Base-by-base conservation (phyloP, 2,888 invertebrate species). In the Tachina lurida region DNA sequence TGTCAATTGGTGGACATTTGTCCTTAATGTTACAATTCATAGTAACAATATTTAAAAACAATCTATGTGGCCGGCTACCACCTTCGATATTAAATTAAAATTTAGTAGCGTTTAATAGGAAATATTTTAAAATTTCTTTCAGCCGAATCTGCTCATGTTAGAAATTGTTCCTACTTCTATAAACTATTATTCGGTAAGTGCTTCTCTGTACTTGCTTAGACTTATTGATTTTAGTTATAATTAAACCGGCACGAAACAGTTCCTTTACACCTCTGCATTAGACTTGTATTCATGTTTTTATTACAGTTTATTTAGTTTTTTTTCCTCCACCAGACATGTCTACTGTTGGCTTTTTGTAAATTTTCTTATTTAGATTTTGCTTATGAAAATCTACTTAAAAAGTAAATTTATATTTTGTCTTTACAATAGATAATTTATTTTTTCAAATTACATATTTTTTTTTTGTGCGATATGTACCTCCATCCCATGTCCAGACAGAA, bases 351-450 rank as follows among this genome's bases (percentile, higher is more conserved):
- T 58, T 73, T 31, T 7, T 68, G 31, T 67, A 67, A 22, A 43
- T 70, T 74, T 85, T 49, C 49, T 74, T 74, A 68, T 84, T 78
- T 31, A 62, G 39, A 68, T 77, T 81, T 80, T 68, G 68, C 52
- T 67, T 68, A 74, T 73, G 63, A 58, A 78, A 85, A 81, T 70
- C 63, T 78, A 82, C 74, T 74, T 81, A 71, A 39, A 31, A 83
- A 78, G 54, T 65, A 65, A 80, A 60, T 67, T 58, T 63, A 79
- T 67, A 54, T 65, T 73, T 68, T 85, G 67, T 58, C 62, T 52
- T 81, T 75, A 75, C 56, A 71, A 81, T 70, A 71, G 74, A 85
- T 85, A 85, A 78, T 78, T 85, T 63, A 70, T 81, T 78, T 81
- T 81, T 74, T 13, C 31, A 67, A 68, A 31, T 60, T 58, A 39